Base-by-base conservation (phyloP, 92 coral and sea anemone species). In the Montipora capitata region DNA sequence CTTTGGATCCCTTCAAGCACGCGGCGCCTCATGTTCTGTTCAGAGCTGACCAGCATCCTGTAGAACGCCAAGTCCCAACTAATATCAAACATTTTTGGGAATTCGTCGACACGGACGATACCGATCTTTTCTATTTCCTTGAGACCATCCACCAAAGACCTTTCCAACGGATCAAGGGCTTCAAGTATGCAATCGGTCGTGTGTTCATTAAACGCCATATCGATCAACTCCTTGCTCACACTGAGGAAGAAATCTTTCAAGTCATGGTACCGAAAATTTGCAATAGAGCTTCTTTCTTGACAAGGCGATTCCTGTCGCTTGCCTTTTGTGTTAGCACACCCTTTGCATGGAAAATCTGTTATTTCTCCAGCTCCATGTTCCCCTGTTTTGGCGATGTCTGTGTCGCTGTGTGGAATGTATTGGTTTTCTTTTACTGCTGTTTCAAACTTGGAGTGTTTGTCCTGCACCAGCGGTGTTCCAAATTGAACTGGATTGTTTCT, bases 401-500 rank as follows among this genome's bases (percentile, higher is more conserved):
- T 4, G 15, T 40, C 52, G 56, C 54, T 14, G 13, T 4, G 7
- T 18, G 39, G 51, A 45, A 42, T 54, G n/a, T 10, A 15, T 4
- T 11, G 6, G 5, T 10, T 9, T 38, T 35, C 18, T 63, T 43
- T 10, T 0, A 10, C 54, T 16, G 16, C n/a, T 1, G 2, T 14
- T 41, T 0, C 49, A 43, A 8, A 3, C 27, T 39, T 41, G 9
- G 44, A 59, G 40, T 17, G 44, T 44, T 67, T 11, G 39, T 7
- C 16, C 63, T 12, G 48, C 3, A 68, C 10, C 49, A 80, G 38
- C 6, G 12, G 89, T 15, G 63, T 79, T 44, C 83, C 74, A 67
- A 94, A 93, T 18, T 49, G 77, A 62, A 80, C 63, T 7, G 94
- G 96, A 51, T 93, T 78, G 56, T 79, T 78, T 58, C 52, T 58